Evolutionary conservation across 2,797 vertebrate genomes (phyloP), one percentile per base, ranked within the genome.

Genomic region (Girardinus metallicus): DNA sequence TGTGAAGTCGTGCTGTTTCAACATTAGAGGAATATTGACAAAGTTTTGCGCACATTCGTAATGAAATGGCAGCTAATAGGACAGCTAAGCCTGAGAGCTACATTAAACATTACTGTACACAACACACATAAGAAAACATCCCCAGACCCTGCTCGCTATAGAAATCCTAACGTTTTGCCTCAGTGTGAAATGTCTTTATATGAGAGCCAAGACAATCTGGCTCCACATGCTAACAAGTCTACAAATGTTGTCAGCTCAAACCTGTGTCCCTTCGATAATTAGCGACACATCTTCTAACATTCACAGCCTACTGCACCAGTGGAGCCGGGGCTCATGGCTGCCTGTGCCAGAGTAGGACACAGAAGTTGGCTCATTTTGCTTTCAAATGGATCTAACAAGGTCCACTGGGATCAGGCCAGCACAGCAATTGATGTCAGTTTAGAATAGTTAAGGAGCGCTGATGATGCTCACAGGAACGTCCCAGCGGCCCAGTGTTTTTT

Each of bases 331-430:
- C 80, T 85, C 72, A 2, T 64, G 34, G 89, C 85, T 89, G 82
- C 78, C 73, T 9, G 47, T 82, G 85, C 89, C 85, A 87, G 84
- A 87, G 85, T 81, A 79, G 77, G 89, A 85, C 82, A 87, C 57
- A 84, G 87, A 90, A 90, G 84, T 86, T 83, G 89, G 88, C 92
- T 94, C 89, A 87, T 92, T 93, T 91, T 90, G 85, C 88, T 89
- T 87, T 93, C 94, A 92, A 93, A 93, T 85, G 84, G 84, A 86
- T 84, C 83, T 95, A 95, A 95, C 92, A 89, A 93, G 92, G 86
- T 93, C 95, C 91, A 5, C 87, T 86, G 94, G 94, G 94, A 95
- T 80, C 62, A 82, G 66, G 85, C 86, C 78, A 77, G 87, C 83
- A 78, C 80, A 85, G 88, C 87, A 89, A 91, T 89, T 92, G 90